Evolutionary conservation across 2,113 vertebrate species (phyloP).

Genomic region (Nymphicus hollandicus): DNA sequence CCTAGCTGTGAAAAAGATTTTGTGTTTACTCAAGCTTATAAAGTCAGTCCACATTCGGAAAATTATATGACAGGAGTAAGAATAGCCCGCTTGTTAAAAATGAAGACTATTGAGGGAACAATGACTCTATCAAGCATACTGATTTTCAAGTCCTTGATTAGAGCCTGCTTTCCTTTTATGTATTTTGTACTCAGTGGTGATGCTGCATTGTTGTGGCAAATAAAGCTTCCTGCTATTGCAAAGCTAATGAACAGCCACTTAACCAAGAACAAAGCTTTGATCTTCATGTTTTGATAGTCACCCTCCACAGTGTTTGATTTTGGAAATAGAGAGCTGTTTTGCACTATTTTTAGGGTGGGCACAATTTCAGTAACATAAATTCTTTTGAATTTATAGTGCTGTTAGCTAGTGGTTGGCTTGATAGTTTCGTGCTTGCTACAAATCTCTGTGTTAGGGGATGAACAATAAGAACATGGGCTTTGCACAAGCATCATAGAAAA

Average conservation of each 20-base stretch:
- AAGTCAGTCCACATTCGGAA: background rate
- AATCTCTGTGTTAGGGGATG: background rate
- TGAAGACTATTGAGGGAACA: background rate
- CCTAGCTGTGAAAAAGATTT: background rate
- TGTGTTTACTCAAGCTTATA: background rate
- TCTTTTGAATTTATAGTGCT: background rate
- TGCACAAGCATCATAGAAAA: background rate
- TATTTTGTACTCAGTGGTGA: background rate
- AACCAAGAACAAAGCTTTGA: background rate
- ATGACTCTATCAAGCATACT: background rate
- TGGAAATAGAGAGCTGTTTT: background rate
- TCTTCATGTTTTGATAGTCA: background rate
- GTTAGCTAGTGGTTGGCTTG: background rate
- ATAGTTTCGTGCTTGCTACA: background rate
- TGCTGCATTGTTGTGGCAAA: background rate
- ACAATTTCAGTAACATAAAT: background rate
- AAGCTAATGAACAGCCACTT: background rate
- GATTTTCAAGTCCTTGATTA: background rate
- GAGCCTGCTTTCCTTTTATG: background rate
- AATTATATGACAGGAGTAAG: background rate
- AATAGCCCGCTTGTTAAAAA: background rate
- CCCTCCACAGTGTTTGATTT: background rate
- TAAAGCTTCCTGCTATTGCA: background rate
- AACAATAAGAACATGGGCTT: background rate
- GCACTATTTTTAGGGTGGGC: background rate